Conservation (phyloP, 2,113 vertebrate species). For the Atherinomorus stipes region DNA sequence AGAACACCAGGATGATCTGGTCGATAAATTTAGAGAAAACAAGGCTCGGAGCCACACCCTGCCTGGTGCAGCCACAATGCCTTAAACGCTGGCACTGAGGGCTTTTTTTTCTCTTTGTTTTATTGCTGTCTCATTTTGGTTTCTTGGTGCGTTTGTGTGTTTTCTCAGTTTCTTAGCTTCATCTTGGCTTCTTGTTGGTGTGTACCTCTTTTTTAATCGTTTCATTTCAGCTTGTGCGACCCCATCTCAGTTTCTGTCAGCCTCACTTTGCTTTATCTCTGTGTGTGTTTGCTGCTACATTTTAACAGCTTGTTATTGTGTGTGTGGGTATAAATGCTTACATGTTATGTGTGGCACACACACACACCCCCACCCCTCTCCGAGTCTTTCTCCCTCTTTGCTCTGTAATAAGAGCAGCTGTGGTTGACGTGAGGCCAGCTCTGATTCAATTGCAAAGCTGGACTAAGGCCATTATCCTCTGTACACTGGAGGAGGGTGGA, state of each 20-base stretch:
- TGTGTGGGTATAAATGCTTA: conserved; percentile 19
- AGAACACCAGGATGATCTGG: conserved; percentile 29
- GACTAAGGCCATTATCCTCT: conserved; percentile 75
- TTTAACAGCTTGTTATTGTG: conserved; percentile 41
- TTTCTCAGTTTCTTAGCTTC: neutral
- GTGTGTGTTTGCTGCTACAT: conserved; percentile 37
- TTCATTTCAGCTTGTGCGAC: conserved; percentile 39
- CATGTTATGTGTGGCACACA: conserved; percentile 15
- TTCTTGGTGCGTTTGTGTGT: conserved; percentile 10
- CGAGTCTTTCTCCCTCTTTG: conserved; percentile 46
- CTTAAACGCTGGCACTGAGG: conserved; percentile 28
- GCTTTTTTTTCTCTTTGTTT: conserved; percentile 13
- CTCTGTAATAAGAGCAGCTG: conserved; percentile 83
- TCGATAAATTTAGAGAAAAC: conserved; percentile 21
- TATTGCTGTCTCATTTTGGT: conserved; percentile 48
- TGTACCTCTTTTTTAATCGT: conserved; percentile 16
- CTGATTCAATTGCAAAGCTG: conserved; percentile 80
- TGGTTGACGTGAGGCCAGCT: conserved; percentile 66
- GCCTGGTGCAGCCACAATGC: conserved; percentile 14
- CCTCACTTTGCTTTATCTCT: conserved; percentile 31
- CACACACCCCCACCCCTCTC: conserved; percentile 37
- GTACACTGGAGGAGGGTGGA: conserved; percentile 47
- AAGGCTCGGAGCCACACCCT: conserved; percentile 56
- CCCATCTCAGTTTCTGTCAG: conserved; percentile 45
- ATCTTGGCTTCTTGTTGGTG: conserved; percentile 6